Base-by-base conservation (phyloP, 2,888 invertebrate species). In the Alviniconcha strummeri region DNA sequence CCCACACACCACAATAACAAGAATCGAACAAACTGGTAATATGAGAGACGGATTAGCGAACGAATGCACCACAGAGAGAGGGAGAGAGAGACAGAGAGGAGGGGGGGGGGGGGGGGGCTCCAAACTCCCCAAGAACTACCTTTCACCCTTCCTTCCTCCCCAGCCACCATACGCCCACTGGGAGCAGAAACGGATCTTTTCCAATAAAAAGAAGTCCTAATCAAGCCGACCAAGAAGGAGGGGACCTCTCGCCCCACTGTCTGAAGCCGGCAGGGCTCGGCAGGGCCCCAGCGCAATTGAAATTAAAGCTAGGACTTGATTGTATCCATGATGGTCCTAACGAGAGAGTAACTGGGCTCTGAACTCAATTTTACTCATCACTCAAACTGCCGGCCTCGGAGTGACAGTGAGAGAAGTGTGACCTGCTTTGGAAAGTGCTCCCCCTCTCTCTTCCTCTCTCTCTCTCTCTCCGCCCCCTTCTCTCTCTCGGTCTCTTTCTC, bases 291-390 rank as follows among this genome's bases (percentile, higher is more conserved):
- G 80, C 19, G 79, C 80, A 80, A 75, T 80, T 80, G 80, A 79
- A 80, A 80, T 83, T 80, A 83, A 80, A 74, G 80, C 80, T 57
- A 75, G 80, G 75, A 75, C 57, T 83, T 83, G 83, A 83, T 80
- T 83, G 80, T 71, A 76, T 74, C 77, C 82, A 82, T 71, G 77
- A 81, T 56, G 82, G 52, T 54, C 69, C 82, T 82, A 82, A 82
- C 75, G 82, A 82, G 82, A 76, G 82, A 82, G 82, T 82, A 82
- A 82, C 82, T 52, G 76, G 75, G 82, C 76, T 57, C 64, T 9
- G 82, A 82, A 82, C 82, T 82, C 77, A 82, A 82, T 82, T 82
- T 82, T 82, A 76, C 82, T 82, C 82, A 82, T 82, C 82, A 82
- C 82, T 82, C 82, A 82, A 82, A 76, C 75, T 19, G 36, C 81